Base-by-base conservation (phyloP, 2,113 vertebrate genomes). In the Castor canadensis region DNA sequence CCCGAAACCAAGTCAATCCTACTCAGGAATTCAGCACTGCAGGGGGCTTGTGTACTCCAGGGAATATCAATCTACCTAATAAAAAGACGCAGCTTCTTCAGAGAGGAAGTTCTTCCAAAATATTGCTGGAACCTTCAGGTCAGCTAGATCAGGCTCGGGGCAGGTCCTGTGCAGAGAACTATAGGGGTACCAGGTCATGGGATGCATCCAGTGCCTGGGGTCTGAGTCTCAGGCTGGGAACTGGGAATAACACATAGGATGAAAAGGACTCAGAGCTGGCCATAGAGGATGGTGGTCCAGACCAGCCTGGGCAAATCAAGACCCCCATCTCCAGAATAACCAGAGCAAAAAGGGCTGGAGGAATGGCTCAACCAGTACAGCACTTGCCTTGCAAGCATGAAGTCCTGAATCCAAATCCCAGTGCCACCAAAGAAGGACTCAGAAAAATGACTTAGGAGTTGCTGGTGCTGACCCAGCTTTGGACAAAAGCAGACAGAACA, bases 161-260 rank as follows among this genome's bases (percentile, higher is more conserved):
- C 17, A 0, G 43, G 12, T 4, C 19, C 28, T 28, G 4, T 2
- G 32, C 22, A n/a, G 24, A 35, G 1, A 52, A 5, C 47, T 60
- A 54, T 17, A 43, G 24, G 12, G 8, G 47, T 1, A 28, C 54
- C 16, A 66, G 38, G 17, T 15, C 15, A 35, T 26, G n/a, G 5
- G 40, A 38, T 32, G 26, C 2, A 6, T 52, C 22, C 45, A 17
- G 24, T 30, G 56, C 64, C 40, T 26, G 62, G 15, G 12, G n/a
- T n/a, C 0, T 24, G 10, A 3, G 19, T 9, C 45, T 16, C 17
- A 72, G 52, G n/a, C 19, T 60, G 28, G 40, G 20, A n/a, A n/a
- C n/a, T n/a, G n/a, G n/a, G n/a, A n/a, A n/a, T n/a, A n/a, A n/a
- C n/a, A n/a, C n/a, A n/a, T 22, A 58, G 28, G 4, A 43, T 5